A percentile compares a stretch with the other conserved stretches of the same genome.
These are phyloP conservation scores for Ceratosolen solmsi DNA, from an alignment of 1,140 invertebrate genomes.

Conservation along the genomic window DNA sequence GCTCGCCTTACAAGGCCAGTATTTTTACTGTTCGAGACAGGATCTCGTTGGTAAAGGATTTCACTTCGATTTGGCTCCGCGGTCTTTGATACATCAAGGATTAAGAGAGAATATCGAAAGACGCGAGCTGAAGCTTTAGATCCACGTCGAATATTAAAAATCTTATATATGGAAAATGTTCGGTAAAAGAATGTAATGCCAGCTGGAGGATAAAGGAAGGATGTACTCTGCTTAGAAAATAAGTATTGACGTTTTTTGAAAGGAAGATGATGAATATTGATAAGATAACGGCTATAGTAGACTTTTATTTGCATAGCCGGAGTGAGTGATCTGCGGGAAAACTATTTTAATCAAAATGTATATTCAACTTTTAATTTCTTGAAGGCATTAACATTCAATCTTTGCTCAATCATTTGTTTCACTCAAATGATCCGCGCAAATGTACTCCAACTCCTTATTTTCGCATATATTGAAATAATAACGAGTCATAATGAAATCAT, in stretches of 20 bases:
- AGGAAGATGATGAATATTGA: not conserved
- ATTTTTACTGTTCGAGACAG: not conserved
- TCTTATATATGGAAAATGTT: slow-evolving; percentile 1
- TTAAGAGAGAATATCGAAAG: not conserved
- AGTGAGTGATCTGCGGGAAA: no score
- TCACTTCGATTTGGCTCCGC: not conserved
- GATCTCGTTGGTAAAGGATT: not conserved
- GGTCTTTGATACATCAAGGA: not conserved
- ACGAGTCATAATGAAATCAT: no score
- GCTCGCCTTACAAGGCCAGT: not conserved
- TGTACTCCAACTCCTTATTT: no score
- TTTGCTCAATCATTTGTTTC: no score
- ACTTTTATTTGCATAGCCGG: not conserved
- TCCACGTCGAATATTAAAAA: not conserved
- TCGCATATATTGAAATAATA: no score
- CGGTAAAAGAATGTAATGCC: not conserved
- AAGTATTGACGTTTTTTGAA: not conserved
- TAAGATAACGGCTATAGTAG: not conserved
- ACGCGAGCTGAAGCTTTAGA: not conserved
- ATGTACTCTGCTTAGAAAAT: not conserved
- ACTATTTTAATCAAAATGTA: no score
- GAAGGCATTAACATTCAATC: no score
- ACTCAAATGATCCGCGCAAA: no score
- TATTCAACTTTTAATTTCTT: no score
- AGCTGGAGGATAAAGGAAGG: not conserved